A percentile compares a stretch with the other conserved stretches of the same genome.
Evolutionary conservation across 2,888 invertebrate species (phyloP).

Genomic region (Leptopilina myrica): DNA sequence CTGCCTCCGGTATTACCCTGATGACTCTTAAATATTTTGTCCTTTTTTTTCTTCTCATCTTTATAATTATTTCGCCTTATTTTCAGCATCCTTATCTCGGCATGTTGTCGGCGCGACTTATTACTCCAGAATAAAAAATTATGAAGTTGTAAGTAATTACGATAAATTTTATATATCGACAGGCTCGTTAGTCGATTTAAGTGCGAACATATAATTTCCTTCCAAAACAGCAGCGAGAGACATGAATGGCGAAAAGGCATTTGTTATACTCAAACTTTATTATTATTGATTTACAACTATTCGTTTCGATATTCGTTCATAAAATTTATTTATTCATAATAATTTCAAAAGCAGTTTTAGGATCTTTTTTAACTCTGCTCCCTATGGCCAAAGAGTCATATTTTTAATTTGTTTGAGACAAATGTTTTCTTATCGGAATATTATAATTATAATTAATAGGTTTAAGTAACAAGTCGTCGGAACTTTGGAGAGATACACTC

Average conservation of each 20-base stretch:
- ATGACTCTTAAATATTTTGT: neutral
- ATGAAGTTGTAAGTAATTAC: conserved; percentile 31
- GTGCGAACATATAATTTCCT: neutral
- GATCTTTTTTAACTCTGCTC: too few relatives aligned
- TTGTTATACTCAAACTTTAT: neutral
- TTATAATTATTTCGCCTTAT: conserved; percentile 10
- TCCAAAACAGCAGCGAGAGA: neutral
- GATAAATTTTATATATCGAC: conserved; percentile 30
- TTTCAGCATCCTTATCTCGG: conserved; percentile 15
- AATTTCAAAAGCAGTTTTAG: too few relatives aligned
- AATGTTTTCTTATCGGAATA: too few relatives aligned
- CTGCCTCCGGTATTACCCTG: conserved; percentile 32
- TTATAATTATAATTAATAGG: neutral
- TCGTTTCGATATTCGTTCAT: too few relatives aligned
- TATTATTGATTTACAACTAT: neutral
- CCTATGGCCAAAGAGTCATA: too few relatives aligned
- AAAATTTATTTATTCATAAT: too few relatives aligned
- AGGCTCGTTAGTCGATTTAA: conserved; percentile 19
- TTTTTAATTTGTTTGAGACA: too few relatives aligned
- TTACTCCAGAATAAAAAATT: conserved; percentile 28
- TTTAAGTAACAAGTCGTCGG: neutral
- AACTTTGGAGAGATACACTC: neutral
- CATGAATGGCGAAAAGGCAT: neutral
- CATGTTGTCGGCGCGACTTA: conserved; percentile 17
- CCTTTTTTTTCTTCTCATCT: neutral